Conservation (phyloP, 2,113 vertebrate genomes). For the Apteryx mantelli region DNA sequence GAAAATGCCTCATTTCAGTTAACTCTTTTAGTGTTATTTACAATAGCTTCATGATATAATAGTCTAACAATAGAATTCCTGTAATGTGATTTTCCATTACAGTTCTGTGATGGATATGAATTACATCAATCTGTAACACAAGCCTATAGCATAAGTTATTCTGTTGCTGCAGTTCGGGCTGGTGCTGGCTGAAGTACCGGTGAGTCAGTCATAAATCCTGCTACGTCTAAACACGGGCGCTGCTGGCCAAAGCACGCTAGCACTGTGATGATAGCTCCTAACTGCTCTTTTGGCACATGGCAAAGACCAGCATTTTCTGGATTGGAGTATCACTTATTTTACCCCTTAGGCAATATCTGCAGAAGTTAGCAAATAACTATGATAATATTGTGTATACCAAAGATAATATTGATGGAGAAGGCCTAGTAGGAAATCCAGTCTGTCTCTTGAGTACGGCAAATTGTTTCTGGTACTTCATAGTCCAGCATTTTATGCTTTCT, state of each 20-base stretch:
- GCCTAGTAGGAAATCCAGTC: background rate
- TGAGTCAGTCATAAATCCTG: background rate
- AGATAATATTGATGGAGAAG: background rate
- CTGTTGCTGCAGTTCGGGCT: background rate
- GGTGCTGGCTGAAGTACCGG: background rate
- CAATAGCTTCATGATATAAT: background rate
- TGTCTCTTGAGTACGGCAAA: background rate
- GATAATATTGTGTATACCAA: background rate
- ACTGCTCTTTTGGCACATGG: background rate
- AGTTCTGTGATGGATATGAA: background rate
- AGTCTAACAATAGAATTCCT: background rate
- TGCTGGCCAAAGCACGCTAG: background rate
- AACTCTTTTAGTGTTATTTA: background rate
- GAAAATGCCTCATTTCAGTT: slow-evolving; percentile 16
- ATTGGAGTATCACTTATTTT: background rate
- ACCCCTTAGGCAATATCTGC: background rate
- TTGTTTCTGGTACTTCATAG: background rate
- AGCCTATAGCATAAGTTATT: background rate
- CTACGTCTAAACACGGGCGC: background rate
- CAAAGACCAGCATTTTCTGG: background rate
- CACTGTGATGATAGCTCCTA: background rate
- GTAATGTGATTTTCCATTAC: background rate
- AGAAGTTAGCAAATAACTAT: background rate
- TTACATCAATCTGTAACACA: background rate
- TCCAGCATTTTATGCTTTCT: background rate